Conservation (phyloP, 2,888 invertebrate genomes). For the Apamea epomidion region DNA sequence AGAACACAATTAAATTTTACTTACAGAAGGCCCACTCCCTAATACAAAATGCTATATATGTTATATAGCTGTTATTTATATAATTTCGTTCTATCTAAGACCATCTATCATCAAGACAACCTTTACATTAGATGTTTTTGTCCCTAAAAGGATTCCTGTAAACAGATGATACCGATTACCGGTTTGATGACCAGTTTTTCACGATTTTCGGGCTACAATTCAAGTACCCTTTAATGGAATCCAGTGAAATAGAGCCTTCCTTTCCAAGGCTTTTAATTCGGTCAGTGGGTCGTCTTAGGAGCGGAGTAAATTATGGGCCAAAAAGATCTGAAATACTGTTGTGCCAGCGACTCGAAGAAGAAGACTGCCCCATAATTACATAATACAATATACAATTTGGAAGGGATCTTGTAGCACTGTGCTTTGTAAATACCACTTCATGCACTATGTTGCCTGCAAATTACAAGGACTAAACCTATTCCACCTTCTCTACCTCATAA, state of each 20-base stretch:
- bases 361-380: not conserved
- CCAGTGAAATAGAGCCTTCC: not conserved
- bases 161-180: not conserved
- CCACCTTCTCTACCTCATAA: not conserved
- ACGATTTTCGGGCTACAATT: not conserved
- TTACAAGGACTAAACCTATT: conserved; percentile 22
- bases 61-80: not conserved
- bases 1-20: not conserved
- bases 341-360: not conserved
- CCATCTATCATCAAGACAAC: not conserved
- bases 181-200: not conserved
- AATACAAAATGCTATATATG: not conserved
- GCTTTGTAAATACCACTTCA: too few species aligned
- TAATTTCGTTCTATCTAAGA: not conserved
- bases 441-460: not conserved
- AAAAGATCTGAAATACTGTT: not conserved
- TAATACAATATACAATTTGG: not conserved
- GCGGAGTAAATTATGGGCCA: not conserved
- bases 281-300: not conserved
- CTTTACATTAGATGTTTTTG: not conserved
- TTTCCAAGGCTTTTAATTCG: not conserved
- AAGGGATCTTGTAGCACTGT: too few species aligned
- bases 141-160: not conserved
- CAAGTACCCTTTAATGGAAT: not conserved
- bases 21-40: conserved; percentile 20